These are phyloP conservation scores for Lucilia sericata DNA, from an alignment of 1,140 invertebrate species.

Conservation along the genomic window DNA sequence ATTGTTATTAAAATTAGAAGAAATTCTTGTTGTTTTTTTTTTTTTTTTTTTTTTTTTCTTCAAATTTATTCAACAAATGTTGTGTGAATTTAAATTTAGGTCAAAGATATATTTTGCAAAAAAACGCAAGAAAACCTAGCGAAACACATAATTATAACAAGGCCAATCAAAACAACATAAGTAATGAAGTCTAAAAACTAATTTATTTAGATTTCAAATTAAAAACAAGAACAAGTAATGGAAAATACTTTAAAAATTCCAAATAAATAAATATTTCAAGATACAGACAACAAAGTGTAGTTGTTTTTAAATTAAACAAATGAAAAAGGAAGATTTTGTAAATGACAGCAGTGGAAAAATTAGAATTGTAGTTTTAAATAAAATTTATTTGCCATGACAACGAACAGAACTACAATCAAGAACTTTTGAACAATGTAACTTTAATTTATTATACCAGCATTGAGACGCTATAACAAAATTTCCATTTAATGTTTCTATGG, in stretches of 20 bases:
- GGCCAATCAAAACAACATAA: neutral
- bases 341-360: neutral
- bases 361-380: conserved; percentile 1
- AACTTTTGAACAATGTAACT: neutral
- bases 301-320: neutral
- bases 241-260: neutral
- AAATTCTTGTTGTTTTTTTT: neutral
- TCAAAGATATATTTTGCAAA: neutral
- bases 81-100: neutral
- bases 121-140: neutral
- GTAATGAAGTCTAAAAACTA: neutral
- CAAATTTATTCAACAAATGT: neutral
- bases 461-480: neutral
- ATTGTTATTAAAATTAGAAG: neutral
- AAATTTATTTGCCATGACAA: neutral
- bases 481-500: neutral
- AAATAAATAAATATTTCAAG: neutral
- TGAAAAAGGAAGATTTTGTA: neutral
- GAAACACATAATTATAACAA: neutral
- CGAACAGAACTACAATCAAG: neutral
- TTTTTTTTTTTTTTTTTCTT: neutral
- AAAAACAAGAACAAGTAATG: neutral
- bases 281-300: neutral
- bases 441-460: neutral
- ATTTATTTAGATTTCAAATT: neutral